These are phyloP conservation scores for Lepisosteus osseus DNA, from an alignment of 2,113 vertebrate species.

Conservation along the genomic window DNA sequence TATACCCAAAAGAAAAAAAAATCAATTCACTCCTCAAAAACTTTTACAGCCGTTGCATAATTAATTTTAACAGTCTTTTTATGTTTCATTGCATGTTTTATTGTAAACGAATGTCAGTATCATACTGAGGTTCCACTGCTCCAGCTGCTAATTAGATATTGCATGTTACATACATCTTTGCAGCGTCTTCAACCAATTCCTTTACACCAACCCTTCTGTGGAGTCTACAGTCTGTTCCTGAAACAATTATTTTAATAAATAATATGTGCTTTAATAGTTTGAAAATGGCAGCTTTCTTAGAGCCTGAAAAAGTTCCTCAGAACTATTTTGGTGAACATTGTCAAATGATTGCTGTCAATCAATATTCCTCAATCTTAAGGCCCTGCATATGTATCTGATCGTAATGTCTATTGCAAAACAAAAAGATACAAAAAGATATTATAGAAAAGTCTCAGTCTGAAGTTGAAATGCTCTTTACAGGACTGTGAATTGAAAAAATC, in stretches of 20 bases:
- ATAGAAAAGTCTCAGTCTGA: no score
- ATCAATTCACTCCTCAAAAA: not conserved
- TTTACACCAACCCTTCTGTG: not conserved
- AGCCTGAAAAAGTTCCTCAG: no score
- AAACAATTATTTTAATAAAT: not conserved
- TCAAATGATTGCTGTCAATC: no score
- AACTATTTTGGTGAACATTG: no score
- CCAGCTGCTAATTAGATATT: not conserved
- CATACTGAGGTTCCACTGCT: not conserved
- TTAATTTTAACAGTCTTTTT: conserved; percentile 10
- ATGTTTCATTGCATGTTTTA: not conserved
- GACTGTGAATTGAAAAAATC: no score
- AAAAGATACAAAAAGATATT: no score
- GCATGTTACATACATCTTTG: not conserved
- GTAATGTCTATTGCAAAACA: no score
- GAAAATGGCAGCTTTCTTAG: no score
- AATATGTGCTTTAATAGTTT: not conserved
- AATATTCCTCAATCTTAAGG: no score
- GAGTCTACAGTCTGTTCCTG: not conserved
- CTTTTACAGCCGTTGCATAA: conserved; percentile 1
- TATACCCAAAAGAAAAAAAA: not conserved
- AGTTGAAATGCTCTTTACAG: no score
- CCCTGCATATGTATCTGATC: no score
- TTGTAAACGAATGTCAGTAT: not conserved
- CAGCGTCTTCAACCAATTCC: not conserved